Evolutionary conservation across 2,113 vertebrate species (phyloP).

Genomic region (Dinomys branickii): DNA sequence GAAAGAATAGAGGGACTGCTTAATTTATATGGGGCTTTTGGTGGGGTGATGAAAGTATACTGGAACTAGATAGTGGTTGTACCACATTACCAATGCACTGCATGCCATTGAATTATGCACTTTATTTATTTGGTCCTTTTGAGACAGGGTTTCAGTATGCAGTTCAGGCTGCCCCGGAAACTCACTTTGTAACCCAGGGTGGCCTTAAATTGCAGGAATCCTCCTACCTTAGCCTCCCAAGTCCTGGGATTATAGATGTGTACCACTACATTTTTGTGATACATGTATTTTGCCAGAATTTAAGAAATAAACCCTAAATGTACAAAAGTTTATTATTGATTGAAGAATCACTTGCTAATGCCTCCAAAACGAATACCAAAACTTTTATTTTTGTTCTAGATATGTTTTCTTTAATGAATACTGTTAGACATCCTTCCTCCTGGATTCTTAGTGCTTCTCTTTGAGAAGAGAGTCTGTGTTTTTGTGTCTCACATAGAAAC

Average conservation of each 20-base stretch:
- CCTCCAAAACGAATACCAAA: background rate
- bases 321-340: background rate
- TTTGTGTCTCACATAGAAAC: background rate
- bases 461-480: background rate
- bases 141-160: no score
- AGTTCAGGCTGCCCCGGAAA: background rate
- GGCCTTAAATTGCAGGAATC: background rate
- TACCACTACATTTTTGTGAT: background rate
- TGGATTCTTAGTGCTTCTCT: background rate
- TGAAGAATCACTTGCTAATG: conserved; percentile 9
- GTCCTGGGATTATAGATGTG: background rate
- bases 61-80: background rate
- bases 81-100: background rate
- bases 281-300: background rate
- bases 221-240: background rate
- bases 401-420: background rate
- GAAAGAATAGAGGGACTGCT: background rate
- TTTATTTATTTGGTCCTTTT: background rate
- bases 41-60: background rate
- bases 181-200: background rate
- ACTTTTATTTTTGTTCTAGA: conserved; percentile 20
- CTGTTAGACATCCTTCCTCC: background rate
- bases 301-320: background rate
- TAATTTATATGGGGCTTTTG: background rate
- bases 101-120: background rate